Evolutionary conservation across 2,888 invertebrate genomes (phyloP).

Genomic region (Phlogophora meticulosa): DNA sequence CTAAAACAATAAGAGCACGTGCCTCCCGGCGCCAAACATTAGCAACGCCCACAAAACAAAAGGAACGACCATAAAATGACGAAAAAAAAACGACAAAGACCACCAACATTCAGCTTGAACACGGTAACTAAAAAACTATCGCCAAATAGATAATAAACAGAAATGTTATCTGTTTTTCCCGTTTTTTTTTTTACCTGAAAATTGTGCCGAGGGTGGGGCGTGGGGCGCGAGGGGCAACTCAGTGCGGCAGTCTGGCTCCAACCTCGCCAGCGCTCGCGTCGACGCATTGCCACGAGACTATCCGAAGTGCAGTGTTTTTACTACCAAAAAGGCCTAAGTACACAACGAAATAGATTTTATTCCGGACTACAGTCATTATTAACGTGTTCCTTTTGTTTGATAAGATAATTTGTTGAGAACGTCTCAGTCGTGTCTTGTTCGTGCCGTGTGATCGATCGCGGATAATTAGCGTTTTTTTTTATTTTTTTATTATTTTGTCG

Average conservation of each 20-base stretch:
- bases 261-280: constrained; percentile 77
- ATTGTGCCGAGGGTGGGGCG: constrained; percentile 78
- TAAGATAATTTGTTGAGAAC: constrained; percentile 77
- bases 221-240: constrained; percentile 77
- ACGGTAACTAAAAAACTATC: constrained; percentile 62
- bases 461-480: constrained; percentile 67
- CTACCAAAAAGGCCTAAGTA: constrained; percentile 71
- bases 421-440: constrained; percentile 77
- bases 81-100: constrained; percentile 47
- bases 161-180: constrained; percentile 69
- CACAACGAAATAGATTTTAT: constrained; percentile 69
- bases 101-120: constrained; percentile 48
- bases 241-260: constrained; percentile 84
- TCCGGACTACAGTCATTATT: constrained; percentile 50
- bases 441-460: constrained; percentile 83
- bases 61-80: constrained; percentile 16
- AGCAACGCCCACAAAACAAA: constrained; percentile 53
- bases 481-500: constrained; percentile 60
- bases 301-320: constrained; percentile 62
- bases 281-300: constrained; percentile 62
- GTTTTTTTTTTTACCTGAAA: constrained; percentile 86
- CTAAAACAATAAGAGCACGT: constrained; percentile 49
- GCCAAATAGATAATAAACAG: constrained; percentile 68
- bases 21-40: constrained; percentile 43
- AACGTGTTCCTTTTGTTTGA: constrained; percentile 68